Percentiles rank a stretch among this genome's conserved stretches.
These are phyloP conservation scores for Heliconius ethilla DNA, from an alignment of 2,888 invertebrate species.

Conservation along the genomic window DNA sequence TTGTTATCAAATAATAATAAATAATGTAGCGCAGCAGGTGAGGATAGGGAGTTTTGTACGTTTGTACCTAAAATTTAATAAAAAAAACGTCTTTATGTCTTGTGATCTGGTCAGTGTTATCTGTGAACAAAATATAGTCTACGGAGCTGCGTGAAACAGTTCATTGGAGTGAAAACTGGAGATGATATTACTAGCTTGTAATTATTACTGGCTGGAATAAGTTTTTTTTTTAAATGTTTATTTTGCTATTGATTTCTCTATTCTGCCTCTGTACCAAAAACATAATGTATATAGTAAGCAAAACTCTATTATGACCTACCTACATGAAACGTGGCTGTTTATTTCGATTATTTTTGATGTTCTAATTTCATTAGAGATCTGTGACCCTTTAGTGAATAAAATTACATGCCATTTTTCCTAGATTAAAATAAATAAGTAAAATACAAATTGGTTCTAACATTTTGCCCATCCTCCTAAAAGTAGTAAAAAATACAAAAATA, in stretches of 20 bases:
- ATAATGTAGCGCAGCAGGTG: conserved; percentile 74
- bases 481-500: neutral
- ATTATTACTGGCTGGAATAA: neutral
- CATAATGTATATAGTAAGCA: too few relatives aligned
- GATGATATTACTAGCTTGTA: conserved; percentile 47
- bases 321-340: too few relatives aligned
- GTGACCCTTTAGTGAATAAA: neutral
- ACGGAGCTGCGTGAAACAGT: conserved; percentile 76
- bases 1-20: conserved; percentile 66
- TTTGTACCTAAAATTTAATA: conserved; percentile 42
- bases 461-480: neutral
- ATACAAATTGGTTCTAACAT: neutral
- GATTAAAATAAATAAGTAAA: neutral
- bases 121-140: conserved; percentile 75
- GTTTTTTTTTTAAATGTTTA: neutral
- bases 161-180: conserved; percentile 52
- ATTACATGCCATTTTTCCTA: neutral
- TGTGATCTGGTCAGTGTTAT: conserved; percentile 78
- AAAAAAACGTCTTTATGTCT: conserved; percentile 74
- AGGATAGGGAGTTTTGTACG: conserved; percentile 64
- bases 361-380: too few relatives aligned
- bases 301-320: too few relatives aligned
- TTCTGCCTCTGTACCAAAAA: too few relatives aligned
- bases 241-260: neutral
- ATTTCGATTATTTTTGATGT: too few relatives aligned